Evolutionary conservation across 2,113 vertebrate genomes (phyloP).

Genomic region (Oryzias melastigma): DNA sequence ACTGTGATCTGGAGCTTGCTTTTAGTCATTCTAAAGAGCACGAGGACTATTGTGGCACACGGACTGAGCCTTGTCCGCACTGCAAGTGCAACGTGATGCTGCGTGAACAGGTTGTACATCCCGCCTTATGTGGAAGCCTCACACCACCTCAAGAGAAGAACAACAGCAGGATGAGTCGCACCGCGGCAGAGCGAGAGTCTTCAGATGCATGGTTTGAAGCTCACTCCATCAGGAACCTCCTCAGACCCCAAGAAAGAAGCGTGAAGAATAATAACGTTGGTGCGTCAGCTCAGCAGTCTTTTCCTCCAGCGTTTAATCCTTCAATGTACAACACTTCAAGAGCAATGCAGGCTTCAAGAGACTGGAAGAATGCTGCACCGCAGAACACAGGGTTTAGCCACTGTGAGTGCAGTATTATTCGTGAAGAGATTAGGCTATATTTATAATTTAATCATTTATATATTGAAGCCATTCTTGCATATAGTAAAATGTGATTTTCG

Average conservation of each 20-base stretch:
- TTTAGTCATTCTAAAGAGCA: slow-evolving; percentile 86
- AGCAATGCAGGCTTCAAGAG: slow-evolving; percentile 37
- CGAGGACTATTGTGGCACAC: slow-evolving; percentile 89
- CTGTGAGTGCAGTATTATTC: slow-evolving; percentile 55
- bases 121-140: slow-evolving; percentile 78
- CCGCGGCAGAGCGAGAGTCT: slow-evolving; percentile 47
- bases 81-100: slow-evolving; percentile 87
- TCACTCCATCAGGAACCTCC: slow-evolving; percentile 60
- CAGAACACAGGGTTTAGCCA: slow-evolving; percentile 68
- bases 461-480: too few species aligned
- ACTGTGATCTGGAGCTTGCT: slow-evolving; percentile 88
- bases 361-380: slow-evolving; percentile 62
- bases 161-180: slow-evolving; percentile 48
- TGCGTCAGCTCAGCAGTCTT: slow-evolving; percentile 55
- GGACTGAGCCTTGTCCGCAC: slow-evolving; percentile 85
- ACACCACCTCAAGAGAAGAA: slow-evolving; percentile 68
- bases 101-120: slow-evolving; percentile 83
- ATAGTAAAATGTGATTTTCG: background rate
- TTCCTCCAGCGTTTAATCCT: slow-evolving; percentile 51
- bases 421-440: background rate
- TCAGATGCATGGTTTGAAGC: slow-evolving; percentile 70
- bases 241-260: slow-evolving; percentile 70
- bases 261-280: slow-evolving; percentile 71
- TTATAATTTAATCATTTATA: too few species aligned
- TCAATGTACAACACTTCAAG: slow-evolving; percentile 58